Evolutionary conservation across 30 jellyfish, hydroid and myxozoan species (phyloP).

Genomic region (Aurelia coerulea): DNA sequence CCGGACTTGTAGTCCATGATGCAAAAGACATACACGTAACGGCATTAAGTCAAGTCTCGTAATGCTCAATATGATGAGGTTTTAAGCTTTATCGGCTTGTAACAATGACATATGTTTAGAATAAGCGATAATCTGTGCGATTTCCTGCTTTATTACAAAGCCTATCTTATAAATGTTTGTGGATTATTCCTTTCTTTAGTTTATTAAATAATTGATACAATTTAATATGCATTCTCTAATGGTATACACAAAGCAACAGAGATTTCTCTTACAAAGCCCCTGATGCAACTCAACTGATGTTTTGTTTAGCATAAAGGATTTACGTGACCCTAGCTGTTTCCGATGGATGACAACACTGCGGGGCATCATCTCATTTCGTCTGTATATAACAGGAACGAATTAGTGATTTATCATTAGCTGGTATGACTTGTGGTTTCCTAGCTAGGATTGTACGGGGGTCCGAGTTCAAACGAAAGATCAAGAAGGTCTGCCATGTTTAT

Average conservation of each 20-base stretch:
- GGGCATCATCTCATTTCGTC: neutral
- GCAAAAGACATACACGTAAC: too few species aligned
- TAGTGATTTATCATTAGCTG: neutral
- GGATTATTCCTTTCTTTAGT: neutral
- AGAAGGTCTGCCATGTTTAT: too few species aligned
- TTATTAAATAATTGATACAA: neutral
- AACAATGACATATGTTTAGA: neutral
- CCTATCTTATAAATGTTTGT: neutral
- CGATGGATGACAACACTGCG: conserved; percentile 8
- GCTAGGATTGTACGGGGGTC: neutral
- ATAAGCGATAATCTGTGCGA: neutral
- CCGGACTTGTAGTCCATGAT: too few species aligned
- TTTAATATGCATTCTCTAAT: neutral
- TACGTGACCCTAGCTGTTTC: conserved; percentile 40
- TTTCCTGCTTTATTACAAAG: neutral
- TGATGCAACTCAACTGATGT: neutral
- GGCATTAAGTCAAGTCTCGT: too few species aligned
- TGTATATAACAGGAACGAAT: neutral
- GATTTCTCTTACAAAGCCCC: neutral
- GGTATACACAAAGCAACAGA: neutral
- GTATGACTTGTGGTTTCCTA: neutral
- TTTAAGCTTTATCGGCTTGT: neutral
- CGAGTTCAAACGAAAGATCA: too few species aligned
- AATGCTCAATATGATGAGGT: too few species aligned
- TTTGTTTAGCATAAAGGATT: conserved; percentile 33